Evolutionary conservation across 2,113 vertebrate species (phyloP).

Genomic region (Hystrix cristata): DNA sequence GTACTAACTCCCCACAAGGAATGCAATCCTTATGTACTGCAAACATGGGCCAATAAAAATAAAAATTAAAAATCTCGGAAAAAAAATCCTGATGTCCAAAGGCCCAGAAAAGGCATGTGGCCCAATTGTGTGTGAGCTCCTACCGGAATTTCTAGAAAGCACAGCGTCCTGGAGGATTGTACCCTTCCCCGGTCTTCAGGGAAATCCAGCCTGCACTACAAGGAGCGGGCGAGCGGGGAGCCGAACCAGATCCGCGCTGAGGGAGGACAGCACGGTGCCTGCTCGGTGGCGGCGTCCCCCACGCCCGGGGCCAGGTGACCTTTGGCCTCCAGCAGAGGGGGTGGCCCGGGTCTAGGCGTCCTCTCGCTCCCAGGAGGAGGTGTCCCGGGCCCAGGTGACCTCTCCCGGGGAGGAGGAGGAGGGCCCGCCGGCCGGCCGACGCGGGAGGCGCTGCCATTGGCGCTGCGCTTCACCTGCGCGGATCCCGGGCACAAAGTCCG

Average conservation of each 20-base stretch:
- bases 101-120: not conserved
- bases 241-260: not conserved
- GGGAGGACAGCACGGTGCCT: not conserved
- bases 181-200: not conserved
- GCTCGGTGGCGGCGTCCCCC: not conserved
- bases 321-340: not conserved
- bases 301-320: not conserved
- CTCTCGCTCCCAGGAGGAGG: not conserved
- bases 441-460: conserved; percentile 60
- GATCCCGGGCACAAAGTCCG: conserved; percentile 69
- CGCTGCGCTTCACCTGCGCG: conserved; percentile 58
- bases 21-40: not conserved
- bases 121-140: too few species aligned
- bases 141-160: not conserved
- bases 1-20: not conserved
- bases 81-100: not conserved
- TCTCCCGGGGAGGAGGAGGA: not conserved
- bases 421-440: not conserved
- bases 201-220: not conserved
- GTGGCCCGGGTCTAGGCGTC: not conserved
- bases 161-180: not conserved
- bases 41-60: not conserved
- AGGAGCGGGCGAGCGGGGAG: not conserved
- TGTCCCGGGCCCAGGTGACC: not conserved
- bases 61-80: not conserved